Conservation (phyloP, 2,888 invertebrate species). For the Theretra japonica region DNA sequence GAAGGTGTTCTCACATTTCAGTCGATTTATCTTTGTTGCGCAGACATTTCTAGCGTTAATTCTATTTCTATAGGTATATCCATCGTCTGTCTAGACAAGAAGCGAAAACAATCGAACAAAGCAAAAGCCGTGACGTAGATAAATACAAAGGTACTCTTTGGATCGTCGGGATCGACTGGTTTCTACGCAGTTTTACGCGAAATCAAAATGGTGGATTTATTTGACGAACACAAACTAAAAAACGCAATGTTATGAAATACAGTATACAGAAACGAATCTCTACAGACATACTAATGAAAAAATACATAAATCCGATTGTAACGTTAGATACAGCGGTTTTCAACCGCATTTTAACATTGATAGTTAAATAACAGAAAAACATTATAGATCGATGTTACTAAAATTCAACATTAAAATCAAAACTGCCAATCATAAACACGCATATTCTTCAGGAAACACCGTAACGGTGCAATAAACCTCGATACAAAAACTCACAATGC, state of each 20-base stretch:
- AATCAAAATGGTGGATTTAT: slow-evolving; percentile 16
- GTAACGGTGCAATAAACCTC: slow-evolving; percentile 14
- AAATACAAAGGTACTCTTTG: neutral
- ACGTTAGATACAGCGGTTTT: neutral
- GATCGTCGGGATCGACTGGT: no score
- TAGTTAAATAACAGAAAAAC: neutral
- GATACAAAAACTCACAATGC: slow-evolving; percentile 14
- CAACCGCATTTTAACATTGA: neutral
- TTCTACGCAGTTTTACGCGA: slow-evolving; percentile 19
- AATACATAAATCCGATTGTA: neutral
- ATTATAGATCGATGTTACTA: neutral
- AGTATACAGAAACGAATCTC: neutral
- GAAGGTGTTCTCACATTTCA: no score
- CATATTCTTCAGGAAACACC: slow-evolving; percentile 5
- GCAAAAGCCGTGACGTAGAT: neutral
- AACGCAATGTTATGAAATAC: neutral
- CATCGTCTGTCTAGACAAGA: neutral
- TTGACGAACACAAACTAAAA: neutral
- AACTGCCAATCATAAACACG: slow-evolving; percentile 11
- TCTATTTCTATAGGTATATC: no score
- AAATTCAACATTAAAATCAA: neutral
- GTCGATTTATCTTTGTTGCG: no score
- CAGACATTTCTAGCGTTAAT: no score
- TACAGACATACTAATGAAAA: neutral
- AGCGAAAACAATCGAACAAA: neutral